These are phyloP conservation scores for Andrena cerasifolii DNA, from an alignment of 1,140 invertebrate species.

Conservation along the genomic window DNA sequence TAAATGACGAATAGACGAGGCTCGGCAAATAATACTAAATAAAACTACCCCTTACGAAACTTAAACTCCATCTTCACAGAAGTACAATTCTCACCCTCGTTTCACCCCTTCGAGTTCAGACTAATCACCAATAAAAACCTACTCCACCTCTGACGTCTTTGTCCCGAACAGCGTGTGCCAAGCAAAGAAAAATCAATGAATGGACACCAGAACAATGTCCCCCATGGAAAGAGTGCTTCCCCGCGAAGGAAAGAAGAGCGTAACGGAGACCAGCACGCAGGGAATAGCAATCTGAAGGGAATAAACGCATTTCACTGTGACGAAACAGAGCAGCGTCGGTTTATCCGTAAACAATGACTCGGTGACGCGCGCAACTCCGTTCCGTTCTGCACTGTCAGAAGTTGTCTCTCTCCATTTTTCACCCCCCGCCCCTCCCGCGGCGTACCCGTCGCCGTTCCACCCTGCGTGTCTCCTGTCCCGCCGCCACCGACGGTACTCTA, in stretches of 20 bases:
- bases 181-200: too few relatives aligned
- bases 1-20: too few relatives aligned
- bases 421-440: not conserved
- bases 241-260: not conserved
- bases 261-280: not conserved
- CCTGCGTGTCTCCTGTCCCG: not conserved
- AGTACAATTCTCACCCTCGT: too few relatives aligned
- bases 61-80: too few relatives aligned
- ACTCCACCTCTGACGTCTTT: too few relatives aligned
- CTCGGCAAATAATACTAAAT: too few relatives aligned
- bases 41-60: too few relatives aligned
- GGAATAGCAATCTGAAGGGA: slow-evolving; percentile 19
- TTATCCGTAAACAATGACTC: slow-evolving; percentile 57
- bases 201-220: too few relatives aligned
- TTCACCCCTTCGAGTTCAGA: too few relatives aligned
- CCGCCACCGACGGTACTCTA: slow-evolving; percentile 57
- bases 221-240: too few relatives aligned
- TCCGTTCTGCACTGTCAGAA: slow-evolving; percentile 46
- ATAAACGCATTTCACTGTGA: slow-evolving; percentile 40
- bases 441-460: not conserved
- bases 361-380: slow-evolving; percentile 32
- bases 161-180: too few relatives aligned
- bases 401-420: slow-evolving; percentile 44
- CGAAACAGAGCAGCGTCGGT: slow-evolving; percentile 39
- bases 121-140: too few relatives aligned